A percentile compares a stretch with the other conserved stretches of the same genome.
Evolutionary conservation across 2,113 vertebrate genomes (phyloP).

Genomic region (Hippocampus zosterae): DNA sequence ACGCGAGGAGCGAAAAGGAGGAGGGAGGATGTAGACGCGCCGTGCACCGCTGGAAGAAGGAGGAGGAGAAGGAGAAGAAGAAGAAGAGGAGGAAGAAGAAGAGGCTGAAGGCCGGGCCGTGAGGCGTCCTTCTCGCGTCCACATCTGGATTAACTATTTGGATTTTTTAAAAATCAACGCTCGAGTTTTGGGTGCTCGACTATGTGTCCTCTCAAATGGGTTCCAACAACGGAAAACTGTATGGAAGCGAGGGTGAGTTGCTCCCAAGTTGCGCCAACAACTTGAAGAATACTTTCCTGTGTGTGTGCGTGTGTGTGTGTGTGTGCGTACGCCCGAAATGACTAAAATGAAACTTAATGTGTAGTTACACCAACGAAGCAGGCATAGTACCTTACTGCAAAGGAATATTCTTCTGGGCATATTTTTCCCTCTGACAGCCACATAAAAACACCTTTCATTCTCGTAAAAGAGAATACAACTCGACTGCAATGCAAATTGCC

Average conservation of each 20-base stretch:
- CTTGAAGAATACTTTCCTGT: neutral
- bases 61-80: neutral
- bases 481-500: too few relatives aligned
- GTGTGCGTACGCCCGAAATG: neutral
- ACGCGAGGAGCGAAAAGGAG: neutral
- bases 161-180: constrained; percentile 33
- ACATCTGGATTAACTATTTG: constrained; percentile 74
- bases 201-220: constrained; percentile 92
- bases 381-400: neutral
- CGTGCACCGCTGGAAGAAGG: constrained; percentile 5
- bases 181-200: constrained; percentile 56
- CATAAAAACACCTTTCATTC: neutral
- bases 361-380: neutral
- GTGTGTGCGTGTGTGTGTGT: neutral
- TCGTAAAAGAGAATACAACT: neutral
- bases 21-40: neutral
- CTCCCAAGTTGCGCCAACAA: neutral
- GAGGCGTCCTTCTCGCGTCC: constrained; percentile 20
- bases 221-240: constrained; percentile 96
- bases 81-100: neutral
- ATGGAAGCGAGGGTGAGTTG: constrained; percentile 93
- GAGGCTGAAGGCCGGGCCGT: neutral
- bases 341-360: neutral
- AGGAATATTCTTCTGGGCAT: too few relatives aligned
- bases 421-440: neutral